Conservation (phyloP, 2,888 invertebrate genomes). For the Oxyteleia sp. region DNA sequence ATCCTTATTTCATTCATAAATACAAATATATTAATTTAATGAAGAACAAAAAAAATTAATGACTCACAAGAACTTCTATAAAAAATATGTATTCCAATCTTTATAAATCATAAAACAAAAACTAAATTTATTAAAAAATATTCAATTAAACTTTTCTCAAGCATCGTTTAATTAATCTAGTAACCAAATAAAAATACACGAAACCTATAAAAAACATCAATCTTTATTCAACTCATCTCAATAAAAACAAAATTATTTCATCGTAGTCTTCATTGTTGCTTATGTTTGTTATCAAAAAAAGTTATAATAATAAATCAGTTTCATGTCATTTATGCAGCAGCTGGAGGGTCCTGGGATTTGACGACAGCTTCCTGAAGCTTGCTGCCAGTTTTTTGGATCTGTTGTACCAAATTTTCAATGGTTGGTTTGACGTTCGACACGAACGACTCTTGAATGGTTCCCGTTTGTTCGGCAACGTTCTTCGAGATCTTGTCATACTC, state of each 20-base stretch:
- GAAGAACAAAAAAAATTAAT: no score
- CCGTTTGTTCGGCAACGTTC: conserved; percentile 80
- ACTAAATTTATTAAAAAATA: no score
- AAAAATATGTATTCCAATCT: no score
- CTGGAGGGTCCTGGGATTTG: conserved; percentile 55
- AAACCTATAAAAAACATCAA: neutral
- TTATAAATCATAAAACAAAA: no score
- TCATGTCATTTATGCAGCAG: conserved; percentile 5
- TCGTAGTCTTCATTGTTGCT: conserved; percentile 1
- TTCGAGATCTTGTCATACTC: conserved; percentile 83
- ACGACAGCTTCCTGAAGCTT: conserved; percentile 80
- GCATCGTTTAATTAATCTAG: no score
- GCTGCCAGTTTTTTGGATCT: conserved; percentile 81
- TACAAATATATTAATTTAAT: no score
- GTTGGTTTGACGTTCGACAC: conserved; percentile 83
- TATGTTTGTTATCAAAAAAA: no score
- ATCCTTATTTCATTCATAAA: no score
- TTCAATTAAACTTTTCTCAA: no score
- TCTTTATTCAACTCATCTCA: conserved; percentile 3
- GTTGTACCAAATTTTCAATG: conserved; percentile 83
- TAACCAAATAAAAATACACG: no score
- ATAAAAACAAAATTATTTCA: neutral
- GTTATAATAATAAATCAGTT: no score
- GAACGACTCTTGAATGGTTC: conserved; percentile 82
- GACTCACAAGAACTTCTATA: no score